These are phyloP conservation scores for Drosophila fuyamai DNA, from an alignment of 1,140 invertebrate genomes.

Conservation along the genomic window DNA sequence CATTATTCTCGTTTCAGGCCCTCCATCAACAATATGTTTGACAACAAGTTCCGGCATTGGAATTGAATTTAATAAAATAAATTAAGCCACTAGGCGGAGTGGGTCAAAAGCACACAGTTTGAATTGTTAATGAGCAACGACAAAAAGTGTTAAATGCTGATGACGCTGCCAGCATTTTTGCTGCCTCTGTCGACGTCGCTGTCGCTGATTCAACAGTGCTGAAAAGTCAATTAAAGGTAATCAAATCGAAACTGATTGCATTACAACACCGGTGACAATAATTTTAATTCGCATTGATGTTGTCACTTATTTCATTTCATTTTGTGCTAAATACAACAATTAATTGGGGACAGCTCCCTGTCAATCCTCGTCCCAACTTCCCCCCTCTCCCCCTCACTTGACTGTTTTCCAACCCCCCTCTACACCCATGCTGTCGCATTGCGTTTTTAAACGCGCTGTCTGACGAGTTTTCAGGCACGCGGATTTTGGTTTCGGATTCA, in stretches of 20 bases:
- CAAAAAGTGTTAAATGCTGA: constrained; percentile 69
- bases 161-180: constrained; percentile 19
- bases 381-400: too few species aligned
- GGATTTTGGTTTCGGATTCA: constrained; percentile 24
- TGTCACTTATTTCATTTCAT: constrained; percentile 46
- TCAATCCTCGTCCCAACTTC: not conserved
- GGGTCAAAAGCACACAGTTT: constrained; percentile 42
- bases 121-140: constrained; percentile 74
- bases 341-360: constrained; percentile 43
- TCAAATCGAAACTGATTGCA: constrained; percentile 79
- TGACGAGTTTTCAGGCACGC: constrained; percentile 10
- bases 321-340: constrained; percentile 59
- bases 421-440: constrained; percentile 13
- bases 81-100: constrained; percentile 27
- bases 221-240: constrained; percentile 83
- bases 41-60: constrained; percentile 73
- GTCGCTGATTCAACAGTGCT: constrained; percentile 64
- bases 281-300: constrained; percentile 61
- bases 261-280: constrained; percentile 63
- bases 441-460: constrained; percentile 41
- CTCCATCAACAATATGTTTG: constrained; percentile 70
- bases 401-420: not conserved
- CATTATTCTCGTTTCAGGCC: constrained; percentile 59
- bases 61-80: constrained; percentile 68
- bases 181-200: constrained; percentile 28